Percentiles rank a stretch among this genome's conserved stretches.
Evolutionary conservation across 2,797 vertebrate species (phyloP).

Genomic region (Tarsius wallacei): DNA sequence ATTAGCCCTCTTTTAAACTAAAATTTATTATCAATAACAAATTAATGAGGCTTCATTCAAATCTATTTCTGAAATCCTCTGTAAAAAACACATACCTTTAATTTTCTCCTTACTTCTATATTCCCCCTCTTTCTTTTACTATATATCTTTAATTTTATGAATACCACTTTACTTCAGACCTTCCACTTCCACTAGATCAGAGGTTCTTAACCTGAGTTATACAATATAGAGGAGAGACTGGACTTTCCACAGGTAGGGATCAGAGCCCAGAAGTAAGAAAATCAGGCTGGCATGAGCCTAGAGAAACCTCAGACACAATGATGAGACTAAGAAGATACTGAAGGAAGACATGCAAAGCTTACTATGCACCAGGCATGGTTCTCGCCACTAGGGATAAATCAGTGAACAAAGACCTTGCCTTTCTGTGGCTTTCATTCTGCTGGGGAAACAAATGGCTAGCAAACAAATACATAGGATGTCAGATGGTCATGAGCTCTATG

Average conservation of each 20-base stretch:
- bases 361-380: neutral
- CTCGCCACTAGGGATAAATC: neutral
- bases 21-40: neutral
- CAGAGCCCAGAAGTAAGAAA: neutral
- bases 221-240: neutral
- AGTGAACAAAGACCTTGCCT: neutral
- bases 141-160: neutral
- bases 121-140: neutral
- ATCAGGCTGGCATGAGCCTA: neutral
- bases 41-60: neutral
- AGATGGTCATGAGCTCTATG: neutral
- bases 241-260: neutral
- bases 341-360: neutral
- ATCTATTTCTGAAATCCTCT: conserved; percentile 36
- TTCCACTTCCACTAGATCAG: neutral
- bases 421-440: neutral
- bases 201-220: neutral
- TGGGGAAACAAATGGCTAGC: neutral
- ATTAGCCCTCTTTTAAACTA: neutral
- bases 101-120: neutral
- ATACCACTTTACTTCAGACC: neutral
- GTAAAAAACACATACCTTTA: neutral
- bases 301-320: neutral
- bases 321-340: neutral
- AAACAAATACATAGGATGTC: neutral